These are phyloP conservation scores for Bombus haemorrhoidalis DNA, from an alignment of 1,140 invertebrate species.

Conservation along the genomic window DNA sequence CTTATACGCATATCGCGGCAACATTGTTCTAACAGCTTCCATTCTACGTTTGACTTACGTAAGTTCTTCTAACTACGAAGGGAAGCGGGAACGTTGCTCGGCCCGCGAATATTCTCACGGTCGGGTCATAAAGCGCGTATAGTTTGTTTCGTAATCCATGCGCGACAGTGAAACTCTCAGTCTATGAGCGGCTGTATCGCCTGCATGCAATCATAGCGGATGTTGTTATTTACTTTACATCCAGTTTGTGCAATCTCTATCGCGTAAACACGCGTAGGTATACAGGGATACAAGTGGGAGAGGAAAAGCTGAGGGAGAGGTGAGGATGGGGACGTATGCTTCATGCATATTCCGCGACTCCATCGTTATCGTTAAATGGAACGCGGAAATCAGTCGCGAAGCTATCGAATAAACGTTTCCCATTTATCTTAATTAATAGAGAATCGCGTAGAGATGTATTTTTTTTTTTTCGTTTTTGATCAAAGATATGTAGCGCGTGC, in stretches of 20 bases:
- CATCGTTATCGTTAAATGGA: slow-evolving; percentile 5
- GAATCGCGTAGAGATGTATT: too few species aligned
- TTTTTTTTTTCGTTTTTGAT: neutral
- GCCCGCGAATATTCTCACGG: slow-evolving; percentile 10
- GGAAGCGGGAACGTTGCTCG: neutral
- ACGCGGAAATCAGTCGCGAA: neutral
- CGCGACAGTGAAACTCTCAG: slow-evolving; percentile 49
- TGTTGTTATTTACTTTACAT: slow-evolving; percentile 69
- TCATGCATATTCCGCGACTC: slow-evolving; percentile 22
- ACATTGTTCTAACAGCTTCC: too few species aligned
- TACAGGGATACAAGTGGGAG: neutral
- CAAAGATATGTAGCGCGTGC: too few species aligned
- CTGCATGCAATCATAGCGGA: slow-evolving; percentile 56
- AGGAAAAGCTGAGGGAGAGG: too few species aligned
- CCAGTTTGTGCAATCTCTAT: slow-evolving; percentile 59
- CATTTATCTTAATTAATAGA: neutral
- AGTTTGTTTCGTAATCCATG: slow-evolving; percentile 33
- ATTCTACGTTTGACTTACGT: neutral
- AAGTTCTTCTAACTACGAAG: slow-evolving; percentile 27
- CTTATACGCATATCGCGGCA: neutral
- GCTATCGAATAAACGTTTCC: slow-evolving; percentile 18
- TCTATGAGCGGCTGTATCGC: slow-evolving; percentile 39
- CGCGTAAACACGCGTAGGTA: slow-evolving; percentile 36
- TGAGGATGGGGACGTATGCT: neutral
- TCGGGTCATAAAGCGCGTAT: slow-evolving; percentile 32